Percentiles rank a stretch among this genome's conserved stretches.
These are phyloP conservation scores for Dryoscopus gambensis DNA, from an alignment of 2,113 vertebrate species.

Conservation along the genomic window DNA sequence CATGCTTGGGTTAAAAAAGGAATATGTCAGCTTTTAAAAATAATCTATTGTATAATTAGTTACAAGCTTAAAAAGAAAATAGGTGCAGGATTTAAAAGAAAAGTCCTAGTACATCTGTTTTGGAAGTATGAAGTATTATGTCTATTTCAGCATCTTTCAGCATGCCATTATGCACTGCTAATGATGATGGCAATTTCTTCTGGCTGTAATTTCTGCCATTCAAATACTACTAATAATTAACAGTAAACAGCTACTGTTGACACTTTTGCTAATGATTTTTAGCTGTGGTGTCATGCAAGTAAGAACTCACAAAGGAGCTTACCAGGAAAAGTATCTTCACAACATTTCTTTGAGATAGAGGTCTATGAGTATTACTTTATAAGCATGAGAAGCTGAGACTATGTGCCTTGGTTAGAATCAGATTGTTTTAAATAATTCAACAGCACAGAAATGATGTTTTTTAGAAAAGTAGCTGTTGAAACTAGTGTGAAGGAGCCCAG, in stretches of 20 bases:
- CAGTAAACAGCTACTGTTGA: neutral
- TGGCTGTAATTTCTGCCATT: neutral
- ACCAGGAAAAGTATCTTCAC: neutral
- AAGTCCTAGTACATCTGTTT: neutral
- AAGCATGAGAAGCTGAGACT: neutral
- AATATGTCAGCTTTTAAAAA: neutral
- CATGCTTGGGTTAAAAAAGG: neutral
- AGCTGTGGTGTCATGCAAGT: neutral
- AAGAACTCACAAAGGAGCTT: neutral
- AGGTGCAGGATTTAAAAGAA: neutral
- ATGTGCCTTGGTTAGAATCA: neutral
- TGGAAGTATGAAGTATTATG: neutral
- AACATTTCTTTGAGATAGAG: neutral
- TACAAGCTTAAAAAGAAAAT: neutral
- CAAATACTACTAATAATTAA: neutral
- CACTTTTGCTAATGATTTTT: neutral
- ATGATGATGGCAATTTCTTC: neutral
- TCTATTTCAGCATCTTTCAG: neutral
- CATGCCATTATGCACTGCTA: neutral
- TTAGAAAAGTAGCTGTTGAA: neutral
- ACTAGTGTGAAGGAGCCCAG: neutral
- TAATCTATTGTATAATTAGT: neutral
- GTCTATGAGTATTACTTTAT: neutral
- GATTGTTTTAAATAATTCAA: neutral
- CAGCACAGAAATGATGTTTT: neutral